These are phyloP conservation scores for Ceyx erithaca DNA, from an alignment of 2,797 vertebrate species.

Conservation along the genomic window DNA sequence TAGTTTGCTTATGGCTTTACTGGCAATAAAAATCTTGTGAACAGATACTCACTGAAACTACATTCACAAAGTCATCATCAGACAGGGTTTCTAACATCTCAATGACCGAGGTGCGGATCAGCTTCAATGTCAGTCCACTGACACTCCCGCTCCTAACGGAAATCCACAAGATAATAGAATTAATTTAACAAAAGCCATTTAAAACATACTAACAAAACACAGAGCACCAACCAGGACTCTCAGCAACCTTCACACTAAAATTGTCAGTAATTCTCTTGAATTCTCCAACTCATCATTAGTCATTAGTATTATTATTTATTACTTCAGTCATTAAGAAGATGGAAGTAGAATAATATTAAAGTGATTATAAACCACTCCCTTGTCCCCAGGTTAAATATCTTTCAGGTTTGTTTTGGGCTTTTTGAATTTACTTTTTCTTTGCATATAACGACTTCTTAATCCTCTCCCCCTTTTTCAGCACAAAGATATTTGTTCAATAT, in stretches of 20 bases:
- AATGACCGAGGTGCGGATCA: slow-evolving; percentile 94
- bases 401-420: background rate
- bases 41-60: slow-evolving; percentile 93
- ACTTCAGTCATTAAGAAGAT: background rate
- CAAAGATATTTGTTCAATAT: background rate
- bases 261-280: background rate
- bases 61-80: slow-evolving; percentile 97
- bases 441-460: background rate
- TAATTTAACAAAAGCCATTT: background rate
- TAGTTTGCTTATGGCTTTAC: background rate
- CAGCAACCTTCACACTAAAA: background rate
- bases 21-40: background rate
- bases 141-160: slow-evolving; percentile 92
- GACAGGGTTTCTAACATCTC: slow-evolving; percentile 98
- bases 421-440: background rate
- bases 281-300: background rate
- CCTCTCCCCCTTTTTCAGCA: background rate
- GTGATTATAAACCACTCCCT: background rate
- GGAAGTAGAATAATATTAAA: background rate
- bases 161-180: background rate
- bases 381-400: background rate
- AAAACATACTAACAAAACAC: background rate
- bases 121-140: slow-evolving; percentile 93
- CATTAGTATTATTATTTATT: background rate
- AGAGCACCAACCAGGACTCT: background rate